These are phyloP conservation scores for Cricetomys ansorgei DNA, from an alignment of 2,113 vertebrate genomes.

Conservation along the genomic window DNA sequence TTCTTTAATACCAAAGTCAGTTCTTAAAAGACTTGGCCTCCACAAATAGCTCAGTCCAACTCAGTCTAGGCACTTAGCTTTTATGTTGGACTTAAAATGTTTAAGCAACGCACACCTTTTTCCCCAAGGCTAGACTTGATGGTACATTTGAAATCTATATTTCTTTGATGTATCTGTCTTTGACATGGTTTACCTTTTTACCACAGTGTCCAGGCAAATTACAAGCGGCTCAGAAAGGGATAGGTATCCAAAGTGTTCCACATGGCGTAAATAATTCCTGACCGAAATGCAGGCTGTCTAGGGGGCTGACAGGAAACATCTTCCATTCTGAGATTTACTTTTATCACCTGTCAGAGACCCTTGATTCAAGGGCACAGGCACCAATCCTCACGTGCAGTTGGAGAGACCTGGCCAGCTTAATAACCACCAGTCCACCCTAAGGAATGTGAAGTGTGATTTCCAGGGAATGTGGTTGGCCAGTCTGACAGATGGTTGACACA, in stretches of 20 bases:
- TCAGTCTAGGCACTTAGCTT: constrained; percentile 69
- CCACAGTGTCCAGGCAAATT: constrained; percentile 80
- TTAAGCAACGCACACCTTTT: constrained; percentile 61
- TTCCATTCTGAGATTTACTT: constrained; percentile 85
- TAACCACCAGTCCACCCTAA: constrained; percentile 76
- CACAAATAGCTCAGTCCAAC: constrained; percentile 79
- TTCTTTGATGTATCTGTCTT: constrained; percentile 60
- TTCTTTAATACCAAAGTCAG: constrained; percentile 87
- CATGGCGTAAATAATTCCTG: constrained; percentile 85
- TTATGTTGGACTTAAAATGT: constrained; percentile 63
- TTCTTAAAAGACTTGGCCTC: constrained; percentile 83
- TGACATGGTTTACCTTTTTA: constrained; percentile 80
- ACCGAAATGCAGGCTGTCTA: constrained; percentile 80
- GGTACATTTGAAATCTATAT: constrained; percentile 60
- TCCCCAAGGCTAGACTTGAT: constrained; percentile 16
- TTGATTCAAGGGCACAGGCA: constrained; percentile 85
- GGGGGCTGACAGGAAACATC: constrained; percentile 83
- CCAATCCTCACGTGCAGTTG: constrained; percentile 77
- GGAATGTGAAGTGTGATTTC: constrained; percentile 67
- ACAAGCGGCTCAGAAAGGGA: constrained; percentile 77
- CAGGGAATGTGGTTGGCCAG: constrained; percentile 64
- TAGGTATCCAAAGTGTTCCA: constrained; percentile 83
- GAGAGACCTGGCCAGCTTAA: constrained; percentile 80
- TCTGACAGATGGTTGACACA: constrained; percentile 73
- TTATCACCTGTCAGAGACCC: constrained; percentile 86